Base-by-base conservation (phyloP, 2,113 vertebrate genomes). In the Phyllostomus hastatus region DNA sequence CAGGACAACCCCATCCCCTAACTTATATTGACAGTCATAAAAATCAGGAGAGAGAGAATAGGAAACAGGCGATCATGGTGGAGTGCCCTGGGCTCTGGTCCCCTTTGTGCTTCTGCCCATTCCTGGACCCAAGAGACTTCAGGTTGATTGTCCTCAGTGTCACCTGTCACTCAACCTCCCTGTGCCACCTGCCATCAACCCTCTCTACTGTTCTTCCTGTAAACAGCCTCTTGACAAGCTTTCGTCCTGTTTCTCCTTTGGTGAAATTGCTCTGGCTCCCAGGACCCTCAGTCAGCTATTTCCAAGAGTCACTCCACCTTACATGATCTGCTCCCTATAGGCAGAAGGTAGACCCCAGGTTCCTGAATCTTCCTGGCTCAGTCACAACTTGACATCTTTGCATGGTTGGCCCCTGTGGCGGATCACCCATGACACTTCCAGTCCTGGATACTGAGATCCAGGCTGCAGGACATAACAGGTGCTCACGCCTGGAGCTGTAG, bases 201-300 rank as follows among this genome's bases (percentile, higher is more conserved):
- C n/a, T 43, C n/a, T 82, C 2, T 4, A n/a, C 7, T 10, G 20
- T 8, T 73, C 57, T 69, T 15, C 50, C 33, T 26, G 20, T 52
- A 17, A 80, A 61, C 10, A 38, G 43, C 10, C 19, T 20, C 22
- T 10, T 26, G 19, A 54, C 12, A 61, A 72, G 28, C 31, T 24
- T 70, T 48, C 50, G 3, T 20, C 4, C 1, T 2, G 3, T 12
- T 16, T 43, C 46, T 35, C 24, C 35, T 46, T 64, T 1, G 0
- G 0, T 12, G 35, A 35, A 79, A 54, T 14, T 33, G 26, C 24
- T n/a, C 90, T 0, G 7, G 82, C 33, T 50, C 54, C 80, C 43
- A 83, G 24, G 16, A 17, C 26, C 48, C 72, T 31, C 28, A 10
- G 43, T 28, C 28, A 5, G 28, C 17, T 48, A 48, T 31, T 33